phyloP scores from a whole-genome alignment of 2,797 vertebrate genomes.

The Phoxinus dragarum region DNA sequence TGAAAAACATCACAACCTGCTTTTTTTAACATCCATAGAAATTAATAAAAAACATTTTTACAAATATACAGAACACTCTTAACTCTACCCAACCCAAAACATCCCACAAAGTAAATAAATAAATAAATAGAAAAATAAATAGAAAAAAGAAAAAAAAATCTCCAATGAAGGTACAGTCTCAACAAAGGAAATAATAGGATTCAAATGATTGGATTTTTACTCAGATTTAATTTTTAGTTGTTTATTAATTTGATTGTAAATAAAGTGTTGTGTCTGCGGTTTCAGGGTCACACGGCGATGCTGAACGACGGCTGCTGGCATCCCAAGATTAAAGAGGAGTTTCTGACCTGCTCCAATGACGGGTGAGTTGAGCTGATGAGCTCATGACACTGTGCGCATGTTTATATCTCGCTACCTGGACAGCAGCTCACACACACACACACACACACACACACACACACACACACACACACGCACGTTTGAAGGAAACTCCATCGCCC shows the following conservation, averaged over 20 bases:
- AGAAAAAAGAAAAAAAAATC: too few species aligned
- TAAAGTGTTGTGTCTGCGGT: conserved; percentile 42
- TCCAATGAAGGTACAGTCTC: too few species aligned
- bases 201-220: not conserved
- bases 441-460: too few species aligned
- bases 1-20: too few species aligned
- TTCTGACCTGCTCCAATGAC: conserved; percentile 98
- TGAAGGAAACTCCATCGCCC: conserved; percentile 23
- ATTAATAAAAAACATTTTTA: too few species aligned
- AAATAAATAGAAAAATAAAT: too few species aligned
- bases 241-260: not conserved
- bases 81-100: too few species aligned
- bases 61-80: too few species aligned
- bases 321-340: conserved; percentile 97
- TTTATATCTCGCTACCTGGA: not conserved
- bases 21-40: too few species aligned
- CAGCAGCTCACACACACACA: not conserved
- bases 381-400: not conserved
- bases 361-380: conserved; percentile 80
- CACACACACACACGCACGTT: too few species aligned
- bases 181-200: too few species aligned
- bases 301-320: conserved; percentile 96
- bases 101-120: too few species aligned
- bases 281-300: conserved; percentile 98
- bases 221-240: not conserved